These are phyloP conservation scores for Griposia aprilina DNA, from an alignment of 2,888 invertebrate species.

Conservation along the genomic window DNA sequence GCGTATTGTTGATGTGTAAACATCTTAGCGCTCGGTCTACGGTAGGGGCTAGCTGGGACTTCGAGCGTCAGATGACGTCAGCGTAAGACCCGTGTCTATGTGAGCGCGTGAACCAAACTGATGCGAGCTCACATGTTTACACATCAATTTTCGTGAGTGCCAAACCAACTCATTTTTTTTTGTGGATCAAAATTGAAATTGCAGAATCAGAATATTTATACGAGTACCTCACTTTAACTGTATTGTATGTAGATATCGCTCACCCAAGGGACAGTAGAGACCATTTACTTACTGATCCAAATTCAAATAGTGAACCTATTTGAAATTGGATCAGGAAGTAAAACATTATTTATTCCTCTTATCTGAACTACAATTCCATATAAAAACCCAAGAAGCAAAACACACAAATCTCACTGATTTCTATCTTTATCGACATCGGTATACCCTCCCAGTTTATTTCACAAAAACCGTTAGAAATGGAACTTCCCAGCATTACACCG, in stretches of 20 bases:
- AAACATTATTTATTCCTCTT: conserved; percentile 27
- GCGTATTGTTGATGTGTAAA: no score
- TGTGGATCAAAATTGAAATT: not conserved
- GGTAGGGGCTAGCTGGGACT: no score
- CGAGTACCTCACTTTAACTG: not conserved
- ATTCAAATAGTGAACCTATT: conserved; percentile 23
- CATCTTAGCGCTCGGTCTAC: no score
- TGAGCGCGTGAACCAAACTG: no score
- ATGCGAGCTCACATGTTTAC: no score
- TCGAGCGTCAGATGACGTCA: no score
- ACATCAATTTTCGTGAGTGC: no score
- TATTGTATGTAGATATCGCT: not conserved
- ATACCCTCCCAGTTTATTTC: conserved; percentile 68
- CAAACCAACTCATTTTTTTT: no score
- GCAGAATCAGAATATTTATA: not conserved
- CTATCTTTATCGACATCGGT: conserved; percentile 70
- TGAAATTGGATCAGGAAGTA: no score
- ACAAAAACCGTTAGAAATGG: conserved; percentile 76
- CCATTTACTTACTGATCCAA: conserved; percentile 25
- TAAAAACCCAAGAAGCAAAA: conserved; percentile 47
- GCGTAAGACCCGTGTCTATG: no score
- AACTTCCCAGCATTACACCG: conserved; percentile 81
- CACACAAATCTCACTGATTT: conserved; percentile 65
- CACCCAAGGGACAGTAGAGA: not conserved
- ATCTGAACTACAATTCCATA: conserved; percentile 56